Evolutionary conservation across 2,888 invertebrate species (phyloP), one percentile per base, ranked within the genome.

Genomic region (Scaptomyza cyrtandrae): DNA sequence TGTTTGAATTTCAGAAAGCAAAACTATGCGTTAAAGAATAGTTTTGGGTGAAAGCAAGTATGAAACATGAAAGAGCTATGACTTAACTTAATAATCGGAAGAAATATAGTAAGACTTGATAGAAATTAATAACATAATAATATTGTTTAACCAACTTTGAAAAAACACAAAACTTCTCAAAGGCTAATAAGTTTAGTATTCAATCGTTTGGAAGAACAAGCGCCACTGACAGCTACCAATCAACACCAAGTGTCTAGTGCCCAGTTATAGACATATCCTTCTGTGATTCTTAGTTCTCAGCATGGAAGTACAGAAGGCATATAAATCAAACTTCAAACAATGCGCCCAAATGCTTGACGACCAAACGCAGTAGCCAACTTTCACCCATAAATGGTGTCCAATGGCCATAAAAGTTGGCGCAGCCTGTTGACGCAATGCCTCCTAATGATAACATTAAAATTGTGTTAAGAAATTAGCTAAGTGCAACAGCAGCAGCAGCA

Each of bases 381-480:
- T 86, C 85, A 81, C 82, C 83, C 87, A 84, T 83, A 83, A 81
- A 83, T 86, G 87, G 83, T 64, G 48, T 52, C 48, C 64, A 43
- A 31, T 66, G 67, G 64, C 79, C 73, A 81, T 80, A 85, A 81
- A 16, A 81, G 53, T 49, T 57, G 59, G 19, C 29, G 59, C 45
- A 27, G 53, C 24, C 37, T 44, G 67, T 71, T 80, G 75, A 86
- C 84, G 86, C 75, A 83, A 80, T 83, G 75, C 80, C 78, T 86
- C 70, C 86, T 82, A 82, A 82, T 82, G 82, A 82, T 82, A 82
- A 82, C 86, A 82, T 86, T 82, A 87, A 85, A 85, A 85, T 85
- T 87, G 84, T 87, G 85, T 85, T 87, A 87, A 85, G 88, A 85
- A 85, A 85, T 85, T 85, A 85, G 85, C 74, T 81, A 71, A 71